Evolutionary conservation across 2,888 invertebrate species (phyloP), one percentile per base, ranked within the genome.

Genomic region (Lepidochitona cinerea): DNA sequence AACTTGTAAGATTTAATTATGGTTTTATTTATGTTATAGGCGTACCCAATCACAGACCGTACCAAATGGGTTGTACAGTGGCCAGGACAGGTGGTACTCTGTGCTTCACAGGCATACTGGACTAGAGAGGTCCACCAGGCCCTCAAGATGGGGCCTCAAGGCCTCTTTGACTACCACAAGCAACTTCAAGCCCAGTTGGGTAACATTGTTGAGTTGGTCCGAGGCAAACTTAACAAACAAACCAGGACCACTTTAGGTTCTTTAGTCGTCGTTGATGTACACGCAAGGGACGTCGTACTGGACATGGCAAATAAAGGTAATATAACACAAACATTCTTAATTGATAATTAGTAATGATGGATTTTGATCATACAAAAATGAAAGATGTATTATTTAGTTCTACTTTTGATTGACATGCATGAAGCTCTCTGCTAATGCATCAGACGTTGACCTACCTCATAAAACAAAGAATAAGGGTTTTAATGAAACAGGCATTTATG

Each of bases 71-170:
- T 97, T 0, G 92, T 96, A 0, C 92, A 94, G 59, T 98, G 97
- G 97, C 97, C 98, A 0, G 97, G 97, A 0, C 98, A 98, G 92
- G 94, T 96, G 18, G 94, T 96, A 0, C 94, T 97, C 89, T 95
- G 94, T 81, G 90, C 89, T 6, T 91, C 95, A 1, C 95, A 95
- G 92, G 94, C 96, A 80, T 95, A 94, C 88, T 96, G 96, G 96
- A 96, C 95, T 1, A 90, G 93, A 1, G 94, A 95, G 85, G 95
- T 96, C 1, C 95, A 95, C 81, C 93, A 93, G 83, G 94, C 95
- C 68, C 91, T 96, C 49, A 92, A 93, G 29, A 93, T 92, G 71
- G 93, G 93, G 14, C 86, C 92, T 37, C 91, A 91, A 75, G 92
- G 93, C 32, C 90, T 95, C 74, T 87, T 92, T 68, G 91, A 92